Percentiles rank a stretch among this genome's conserved stretches.
phyloP scores from a whole-genome alignment of 92 coral and sea anemone species.

The Hydrozoanthus gracilis region DNA sequence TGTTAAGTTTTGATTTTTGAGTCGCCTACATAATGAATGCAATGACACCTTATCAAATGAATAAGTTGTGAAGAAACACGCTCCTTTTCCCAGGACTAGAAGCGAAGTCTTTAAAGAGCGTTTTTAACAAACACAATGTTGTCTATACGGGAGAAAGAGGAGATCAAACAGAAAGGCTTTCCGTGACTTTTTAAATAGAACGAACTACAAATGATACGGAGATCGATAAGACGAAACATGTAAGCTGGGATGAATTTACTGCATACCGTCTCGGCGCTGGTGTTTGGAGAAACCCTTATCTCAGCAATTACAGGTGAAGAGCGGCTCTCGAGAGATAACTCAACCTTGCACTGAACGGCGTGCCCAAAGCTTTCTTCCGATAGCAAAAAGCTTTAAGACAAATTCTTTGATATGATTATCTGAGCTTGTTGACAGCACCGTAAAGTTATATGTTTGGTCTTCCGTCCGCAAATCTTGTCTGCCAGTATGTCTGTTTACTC shows the following conservation, averaged over 20 bases:
- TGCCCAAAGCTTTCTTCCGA: slow-evolving; percentile 28
- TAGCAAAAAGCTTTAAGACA: slow-evolving; percentile 36
- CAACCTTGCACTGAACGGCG: neutral
- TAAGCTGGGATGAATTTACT: slow-evolving; percentile 28
- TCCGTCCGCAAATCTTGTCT: slow-evolving; percentile 24
- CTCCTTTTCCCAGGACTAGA: neutral
- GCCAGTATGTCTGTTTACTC: slow-evolving; percentile 42
- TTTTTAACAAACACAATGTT: neutral
- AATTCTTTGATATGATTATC: slow-evolving; percentile 44
- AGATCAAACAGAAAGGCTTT: slow-evolving; percentile 4
- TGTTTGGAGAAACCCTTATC: slow-evolving; percentile 18
- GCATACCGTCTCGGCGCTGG: slow-evolving; percentile 12
- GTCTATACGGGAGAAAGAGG: neutral
- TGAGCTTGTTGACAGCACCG: slow-evolving; percentile 44
- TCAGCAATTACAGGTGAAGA: slow-evolving; percentile 40
- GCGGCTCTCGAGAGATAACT: slow-evolving; percentile 37
- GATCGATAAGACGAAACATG: slow-evolving; percentile 11
- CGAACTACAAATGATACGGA: slow-evolving; percentile 24
- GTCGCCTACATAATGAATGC: neutral
- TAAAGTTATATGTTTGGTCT: slow-evolving; percentile 46
- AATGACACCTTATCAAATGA: neutral
- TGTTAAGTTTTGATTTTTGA: slow-evolving; percentile 11
- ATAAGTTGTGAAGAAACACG: neutral
- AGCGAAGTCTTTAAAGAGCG: neutral
- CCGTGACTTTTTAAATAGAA: slow-evolving; percentile 30